Percentiles rank a stretch among this genome's conserved stretches.
Conservation (phyloP, 1,140 invertebrate species). For the Drosophila virilis region DNA sequence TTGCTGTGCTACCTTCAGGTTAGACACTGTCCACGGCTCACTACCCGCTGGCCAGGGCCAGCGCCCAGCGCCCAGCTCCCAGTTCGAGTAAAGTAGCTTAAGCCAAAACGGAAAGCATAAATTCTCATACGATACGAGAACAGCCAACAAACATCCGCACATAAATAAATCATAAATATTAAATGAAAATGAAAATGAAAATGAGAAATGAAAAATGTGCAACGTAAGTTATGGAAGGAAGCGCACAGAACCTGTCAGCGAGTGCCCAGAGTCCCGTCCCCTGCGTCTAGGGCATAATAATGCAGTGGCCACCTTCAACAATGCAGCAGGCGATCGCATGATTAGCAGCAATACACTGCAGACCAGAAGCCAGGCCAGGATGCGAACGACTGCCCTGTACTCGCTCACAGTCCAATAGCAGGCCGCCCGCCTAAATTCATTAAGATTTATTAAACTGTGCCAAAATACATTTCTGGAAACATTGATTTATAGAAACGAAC, state of each 20-base stretch:
- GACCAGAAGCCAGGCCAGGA: background rate
- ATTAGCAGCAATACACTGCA: conserved; percentile 67
- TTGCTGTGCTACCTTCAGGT: conserved; percentile 70
- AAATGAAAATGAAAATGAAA: conserved; percentile 81
- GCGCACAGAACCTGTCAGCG: conserved; percentile 78
- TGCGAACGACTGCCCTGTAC: background rate
- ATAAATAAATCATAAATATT: conserved; percentile 83
- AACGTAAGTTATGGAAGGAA: conserved; percentile 53
- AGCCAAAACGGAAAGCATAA: conserved; percentile 80
- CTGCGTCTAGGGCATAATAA: conserved; percentile 35
- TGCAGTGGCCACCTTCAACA: conserved; percentile 52
- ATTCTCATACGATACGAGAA: conserved; percentile 76
- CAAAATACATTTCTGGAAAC: no score
- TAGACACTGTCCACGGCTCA: conserved; percentile 23
- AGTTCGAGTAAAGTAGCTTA: conserved; percentile 24
- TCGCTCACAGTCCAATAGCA: background rate
- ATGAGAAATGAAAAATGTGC: conserved; percentile 75
- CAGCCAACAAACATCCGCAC: conserved; percentile 79
- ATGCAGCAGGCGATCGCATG: conserved; percentile 72
- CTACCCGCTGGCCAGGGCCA: background rate
- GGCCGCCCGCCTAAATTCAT: no score
- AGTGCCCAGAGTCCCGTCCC: conserved; percentile 10
- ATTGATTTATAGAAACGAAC: background rate
- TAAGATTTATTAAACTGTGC: no score
- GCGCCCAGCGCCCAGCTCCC: background rate